Percentiles rank a stretch among this genome's conserved stretches.
These are phyloP conservation scores for Colletes latitarsis DNA, from an alignment of 1,140 invertebrate species.

Conservation along the genomic window DNA sequence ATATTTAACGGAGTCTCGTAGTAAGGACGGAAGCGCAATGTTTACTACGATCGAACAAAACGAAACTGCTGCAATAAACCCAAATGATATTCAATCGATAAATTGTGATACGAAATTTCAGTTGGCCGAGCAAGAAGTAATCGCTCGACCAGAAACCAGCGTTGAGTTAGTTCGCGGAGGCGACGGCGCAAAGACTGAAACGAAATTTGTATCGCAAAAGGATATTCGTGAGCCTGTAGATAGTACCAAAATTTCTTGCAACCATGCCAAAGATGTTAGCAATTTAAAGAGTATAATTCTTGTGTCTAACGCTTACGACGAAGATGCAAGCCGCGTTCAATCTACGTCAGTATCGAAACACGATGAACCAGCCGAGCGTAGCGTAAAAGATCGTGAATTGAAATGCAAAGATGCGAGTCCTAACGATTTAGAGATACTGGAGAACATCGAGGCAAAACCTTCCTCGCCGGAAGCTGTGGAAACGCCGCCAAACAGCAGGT, in stretches of 20 bases:
- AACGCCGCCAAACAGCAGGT: constrained; percentile 67
- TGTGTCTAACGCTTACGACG: neutral
- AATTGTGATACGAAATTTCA: constrained; percentile 3
- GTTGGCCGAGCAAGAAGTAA: neutral
- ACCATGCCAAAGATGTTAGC: constrained; percentile 56
- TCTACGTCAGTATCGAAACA: constrained; percentile 30
- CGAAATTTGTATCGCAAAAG: neutral
- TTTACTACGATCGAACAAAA: neutral
- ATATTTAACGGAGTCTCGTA: neutral
- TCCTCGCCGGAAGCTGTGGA: constrained; percentile 52
- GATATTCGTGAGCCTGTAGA: neutral
- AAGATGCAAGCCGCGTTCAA: constrained; percentile 17
- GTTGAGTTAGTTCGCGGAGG: neutral
- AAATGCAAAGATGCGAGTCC: constrained; percentile 21
- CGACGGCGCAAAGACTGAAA: neutral
- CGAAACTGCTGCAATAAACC: neutral
- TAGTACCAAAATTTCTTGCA: neutral
- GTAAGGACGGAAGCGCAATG: neutral
- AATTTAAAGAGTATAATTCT: constrained; percentile 4
- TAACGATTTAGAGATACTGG: constrained; percentile 27
- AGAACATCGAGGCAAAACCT: constrained; percentile 44
- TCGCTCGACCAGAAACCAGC: neutral
- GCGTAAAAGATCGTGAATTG: neutral
- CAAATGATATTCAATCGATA: neutral
- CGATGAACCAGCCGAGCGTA: constrained; percentile 12